Percentiles rank a stretch among this genome's conserved stretches.
Conservation (phyloP, 1,140 invertebrate genomes). For the Drosophila paulistorum region DNA sequence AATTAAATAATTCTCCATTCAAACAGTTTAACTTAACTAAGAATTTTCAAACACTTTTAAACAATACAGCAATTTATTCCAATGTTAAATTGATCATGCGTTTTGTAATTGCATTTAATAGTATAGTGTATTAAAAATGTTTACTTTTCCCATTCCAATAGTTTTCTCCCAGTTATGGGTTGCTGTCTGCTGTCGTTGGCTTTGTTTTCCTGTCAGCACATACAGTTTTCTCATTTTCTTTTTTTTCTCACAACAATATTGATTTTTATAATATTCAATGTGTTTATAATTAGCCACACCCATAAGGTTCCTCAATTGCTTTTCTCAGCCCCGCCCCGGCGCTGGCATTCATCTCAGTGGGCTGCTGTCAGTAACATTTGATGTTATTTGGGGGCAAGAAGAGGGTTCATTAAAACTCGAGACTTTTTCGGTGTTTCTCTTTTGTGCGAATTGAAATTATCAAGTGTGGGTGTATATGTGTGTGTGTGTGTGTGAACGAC, state of each 20-base stretch:
- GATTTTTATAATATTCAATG: constrained; percentile 70
- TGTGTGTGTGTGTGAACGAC: constrained; percentile 12
- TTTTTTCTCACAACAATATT: constrained; percentile 33
- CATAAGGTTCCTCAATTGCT: constrained; percentile 18
- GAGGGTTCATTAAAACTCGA: constrained; percentile 43
- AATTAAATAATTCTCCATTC: too few species aligned
- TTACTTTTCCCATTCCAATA: neutral
- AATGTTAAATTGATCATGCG: too few species aligned
- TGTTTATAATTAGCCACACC: constrained; percentile 65
- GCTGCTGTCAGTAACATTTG: constrained; percentile 62
- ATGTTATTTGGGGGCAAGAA: neutral
- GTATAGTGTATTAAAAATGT: neutral
- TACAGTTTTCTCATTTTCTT: neutral
- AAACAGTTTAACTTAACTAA: too few species aligned
- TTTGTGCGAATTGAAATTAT: constrained; percentile 27
- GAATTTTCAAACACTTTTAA: too few species aligned
- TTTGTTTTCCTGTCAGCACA: constrained; percentile 25
- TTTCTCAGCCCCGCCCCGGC: neutral
- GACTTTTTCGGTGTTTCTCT: constrained; percentile 20
- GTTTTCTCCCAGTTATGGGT: neutral
- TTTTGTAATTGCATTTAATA: neutral
- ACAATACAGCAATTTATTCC: too few species aligned
- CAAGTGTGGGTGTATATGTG: constrained; percentile 18
- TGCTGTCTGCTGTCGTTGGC: constrained; percentile 8
- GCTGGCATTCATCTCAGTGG: neutral